Evolutionary conservation across 1,140 invertebrate genomes (phyloP), one percentile per base, ranked within the genome.

Genomic region (Drosophila leontia): DNA sequence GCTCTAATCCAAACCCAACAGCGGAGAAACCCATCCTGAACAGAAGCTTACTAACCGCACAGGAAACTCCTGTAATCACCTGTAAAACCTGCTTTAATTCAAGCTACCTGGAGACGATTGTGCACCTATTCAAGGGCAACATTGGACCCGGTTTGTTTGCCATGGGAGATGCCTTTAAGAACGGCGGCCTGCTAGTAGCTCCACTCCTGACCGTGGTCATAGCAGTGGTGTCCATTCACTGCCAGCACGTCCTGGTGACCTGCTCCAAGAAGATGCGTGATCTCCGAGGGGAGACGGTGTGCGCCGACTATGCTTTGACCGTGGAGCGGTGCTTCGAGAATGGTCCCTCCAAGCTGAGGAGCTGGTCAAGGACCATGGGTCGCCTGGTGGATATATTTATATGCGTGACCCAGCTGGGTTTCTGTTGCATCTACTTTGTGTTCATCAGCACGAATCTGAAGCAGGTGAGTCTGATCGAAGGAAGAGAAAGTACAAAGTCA

Each of bases 401-500:
- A 41, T 97, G 97, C 88, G 93, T 98, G 55, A 98, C 97, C 35
- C 98, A 99, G 94, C 93, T 99, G 72, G 98, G 98, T 76, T 99
- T 99, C 93, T 99, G 98, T 93, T 98, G 97, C 93, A 97, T 99
- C 23, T 99, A 99, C 93, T 96, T 98, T 86, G 96, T 99, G 37
- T 99, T 99, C 93, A 96, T 99, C 78, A 95, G 97, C 23, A 95
- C 95, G 47, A 98, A 97, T 92, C 92, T 97, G 70, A 94, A 96
- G 92, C 94, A 96, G 94, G 96, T 97, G 63, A 85, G 82, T 69
- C 29, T 26, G 4, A 9, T 7, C 6, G 26, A 29, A 5, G 0
- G 26, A 23, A 23, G 23, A 23, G 26, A 29, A 6, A 6, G 6
- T 7, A 6, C 26, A 29, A 29, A 29, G 6, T 6, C 26, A 29